Percentiles rank a stretch among this genome's conserved stretches.
Conservation (phyloP, 2,888 invertebrate genomes). For the Xanthorhoe spadicearia region DNA sequence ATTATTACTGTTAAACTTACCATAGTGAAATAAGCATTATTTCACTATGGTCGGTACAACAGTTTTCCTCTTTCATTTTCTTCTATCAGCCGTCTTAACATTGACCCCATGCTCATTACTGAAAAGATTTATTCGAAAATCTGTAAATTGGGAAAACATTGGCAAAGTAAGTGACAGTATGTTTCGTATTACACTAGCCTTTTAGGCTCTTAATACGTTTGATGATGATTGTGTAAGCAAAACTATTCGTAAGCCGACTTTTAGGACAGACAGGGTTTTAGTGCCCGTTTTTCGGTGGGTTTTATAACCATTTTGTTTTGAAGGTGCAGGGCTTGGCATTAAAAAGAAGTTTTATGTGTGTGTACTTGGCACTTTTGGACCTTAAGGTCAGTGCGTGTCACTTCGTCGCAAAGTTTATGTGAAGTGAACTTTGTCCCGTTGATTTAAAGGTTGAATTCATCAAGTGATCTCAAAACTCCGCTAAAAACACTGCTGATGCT, state of each 20-base stretch:
- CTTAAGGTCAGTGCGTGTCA: not conserved
- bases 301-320: slow-evolving; percentile 41
- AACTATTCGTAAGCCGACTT: slow-evolving; percentile 6
- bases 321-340: slow-evolving; percentile 32
- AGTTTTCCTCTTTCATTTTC: too few species aligned
- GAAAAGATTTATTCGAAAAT: too few species aligned
- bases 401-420: not conserved
- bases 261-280: slow-evolving; percentile 30
- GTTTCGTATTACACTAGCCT: too few species aligned
- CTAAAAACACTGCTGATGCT: not conserved
- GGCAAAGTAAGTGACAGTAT: too few species aligned
- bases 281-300: slow-evolving; percentile 27
- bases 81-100: too few species aligned
- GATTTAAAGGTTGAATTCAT: not conserved
- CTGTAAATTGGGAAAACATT: too few species aligned
- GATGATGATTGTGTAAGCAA: not conserved
- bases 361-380: slow-evolving; percentile 30
- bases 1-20: too few species aligned
- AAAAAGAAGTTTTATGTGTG: slow-evolving; percentile 38
- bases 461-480: too few species aligned
- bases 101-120: too few species aligned
- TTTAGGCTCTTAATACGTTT: not conserved
- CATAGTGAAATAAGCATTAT: too few species aligned
- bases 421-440: not conserved
- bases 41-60: too few species aligned